These are phyloP conservation scores for Acrobasis repandana DNA, from an alignment of 2,888 invertebrate genomes.

Conservation along the genomic window DNA sequence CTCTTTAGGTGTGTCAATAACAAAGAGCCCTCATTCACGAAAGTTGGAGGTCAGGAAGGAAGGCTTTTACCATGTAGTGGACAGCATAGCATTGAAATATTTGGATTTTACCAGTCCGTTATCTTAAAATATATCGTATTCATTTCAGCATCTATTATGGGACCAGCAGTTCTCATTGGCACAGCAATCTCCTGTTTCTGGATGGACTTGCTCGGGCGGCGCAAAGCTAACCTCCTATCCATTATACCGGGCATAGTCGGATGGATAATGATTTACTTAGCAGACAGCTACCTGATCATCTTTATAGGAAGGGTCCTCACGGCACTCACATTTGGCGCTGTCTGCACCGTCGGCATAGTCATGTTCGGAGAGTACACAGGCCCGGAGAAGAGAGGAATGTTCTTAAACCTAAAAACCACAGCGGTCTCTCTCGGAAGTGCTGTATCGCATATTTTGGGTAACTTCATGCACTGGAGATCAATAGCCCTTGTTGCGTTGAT, in stretches of 20 bases:
- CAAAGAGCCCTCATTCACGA: too few relatives aligned
- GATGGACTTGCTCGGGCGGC: constrained; percentile 43
- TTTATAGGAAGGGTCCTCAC: constrained; percentile 48
- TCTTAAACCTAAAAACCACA: constrained; percentile 57
- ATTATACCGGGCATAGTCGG: constrained; percentile 40
- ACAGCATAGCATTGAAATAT: too few relatives aligned
- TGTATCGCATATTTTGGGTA: constrained; percentile 45
- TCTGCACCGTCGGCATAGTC: constrained; percentile 48
- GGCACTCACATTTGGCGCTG: constrained; percentile 46
- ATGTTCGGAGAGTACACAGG: constrained; percentile 47
- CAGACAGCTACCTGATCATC: constrained; percentile 41
- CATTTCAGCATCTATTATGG: constrained; percentile 3
- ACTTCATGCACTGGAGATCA: constrained; percentile 49
- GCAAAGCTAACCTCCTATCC: constrained; percentile 33
- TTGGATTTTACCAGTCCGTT: too few relatives aligned
- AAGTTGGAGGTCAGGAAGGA: too few relatives aligned
- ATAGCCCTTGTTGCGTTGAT: constrained; percentile 45
- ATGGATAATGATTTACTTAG: constrained; percentile 47
- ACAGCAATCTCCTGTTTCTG: constrained; percentile 32
- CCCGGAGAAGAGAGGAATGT: constrained; percentile 57
- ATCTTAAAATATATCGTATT: too few relatives aligned
- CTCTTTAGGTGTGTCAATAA: too few relatives aligned
- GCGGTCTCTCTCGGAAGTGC: constrained; percentile 50
- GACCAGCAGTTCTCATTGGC: not conserved
- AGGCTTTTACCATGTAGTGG: too few relatives aligned